Base-by-base conservation (phyloP, 2,888 invertebrate species). In the Agapetus fuscipes region DNA sequence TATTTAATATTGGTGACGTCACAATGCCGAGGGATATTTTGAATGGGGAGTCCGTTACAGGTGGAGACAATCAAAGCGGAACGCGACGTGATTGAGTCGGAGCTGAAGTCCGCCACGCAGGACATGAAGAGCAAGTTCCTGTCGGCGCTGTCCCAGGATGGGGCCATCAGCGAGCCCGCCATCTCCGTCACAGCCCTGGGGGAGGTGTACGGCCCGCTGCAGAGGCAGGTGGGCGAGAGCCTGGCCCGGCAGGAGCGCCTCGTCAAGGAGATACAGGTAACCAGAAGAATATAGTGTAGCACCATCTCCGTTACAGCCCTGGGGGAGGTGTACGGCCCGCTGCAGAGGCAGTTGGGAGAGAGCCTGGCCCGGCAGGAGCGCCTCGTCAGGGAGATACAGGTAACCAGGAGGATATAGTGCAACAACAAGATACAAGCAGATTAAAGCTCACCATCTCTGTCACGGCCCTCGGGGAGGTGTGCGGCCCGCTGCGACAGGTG, bases 61-160 rank as follows among this genome's bases (percentile, higher is more conserved):
- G 87, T 93, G 38, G 90, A 90, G 55, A 74, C 78, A 25, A 70
- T 93, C 31, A 91, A 90, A 67, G 83, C 83, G 3, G 91, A 93
- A 64, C 77, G 96, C 30, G 94, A 94, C 61, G 79, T 77, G 3
- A 77, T 94, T 49, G 95, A 96, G 69, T 79, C 78, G 2, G 88
- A 91, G 61, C 66, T 95, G 25, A 88, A 88, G 55, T 79, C 78
- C 29, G 72, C 81, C 3, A 78, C 81, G 7, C 76, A 79, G 34
- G 87, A 88, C 56, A 88, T 95, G 80, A 84, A 88, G 56, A 73
- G 76, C 15, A 75, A 76, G 52, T 91, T 94, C 60, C 64, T 89
- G 51, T 63, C 67, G 14, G 84, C 89, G 0, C 60, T 91, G 42
- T 74, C 80, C 3, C 74, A 80, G 52, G 84, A 86, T 54, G 86